Percentiles rank a stretch among this genome's conserved stretches.
phyloP scores from a whole-genome alignment of 2,888 invertebrate species.

The Helicoverpa assulta region DNA sequence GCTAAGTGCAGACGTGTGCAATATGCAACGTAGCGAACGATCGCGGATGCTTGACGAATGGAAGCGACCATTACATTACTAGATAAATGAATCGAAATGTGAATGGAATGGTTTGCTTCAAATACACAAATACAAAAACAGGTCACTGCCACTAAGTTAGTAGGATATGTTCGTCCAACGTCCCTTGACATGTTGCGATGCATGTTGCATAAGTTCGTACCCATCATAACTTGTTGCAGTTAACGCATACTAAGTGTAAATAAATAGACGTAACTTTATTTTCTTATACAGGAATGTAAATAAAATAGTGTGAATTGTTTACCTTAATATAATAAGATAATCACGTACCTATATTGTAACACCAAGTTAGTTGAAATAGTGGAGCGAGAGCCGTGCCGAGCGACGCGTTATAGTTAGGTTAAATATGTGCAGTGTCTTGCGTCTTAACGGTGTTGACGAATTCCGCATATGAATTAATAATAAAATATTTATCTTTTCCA shows the following conservation, averaged over 20 bases:
- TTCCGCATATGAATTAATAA: constrained; percentile 71
- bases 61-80: constrained; percentile 10
- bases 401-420: constrained; percentile 51
- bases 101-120: constrained; percentile 17
- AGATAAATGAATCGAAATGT: constrained; percentile 4
- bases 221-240: constrained; percentile 34
- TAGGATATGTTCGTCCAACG: constrained; percentile 26
- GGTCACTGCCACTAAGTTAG: constrained; percentile 36
- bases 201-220: constrained; percentile 47
- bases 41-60: constrained; percentile 12
- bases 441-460: constrained; percentile 78
- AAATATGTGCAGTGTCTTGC: constrained; percentile 75
- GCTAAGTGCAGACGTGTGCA: constrained; percentile 36
- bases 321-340: constrained; percentile 51
- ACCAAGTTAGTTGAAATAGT: constrained; percentile 49
- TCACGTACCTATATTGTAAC: constrained; percentile 41
- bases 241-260: constrained; percentile 50
- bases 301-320: constrained; percentile 57
- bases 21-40: constrained; percentile 25
- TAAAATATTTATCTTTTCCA: constrained; percentile 73
- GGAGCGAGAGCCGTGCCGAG: constrained; percentile 55
- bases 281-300: constrained; percentile 52
- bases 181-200: constrained; percentile 27
- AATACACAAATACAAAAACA: constrained; percentile 19
- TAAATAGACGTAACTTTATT: constrained; percentile 45